Conservation (phyloP, 1,140 invertebrate genomes). For the roundworm (Caenorhabditis elegans) region DNA sequence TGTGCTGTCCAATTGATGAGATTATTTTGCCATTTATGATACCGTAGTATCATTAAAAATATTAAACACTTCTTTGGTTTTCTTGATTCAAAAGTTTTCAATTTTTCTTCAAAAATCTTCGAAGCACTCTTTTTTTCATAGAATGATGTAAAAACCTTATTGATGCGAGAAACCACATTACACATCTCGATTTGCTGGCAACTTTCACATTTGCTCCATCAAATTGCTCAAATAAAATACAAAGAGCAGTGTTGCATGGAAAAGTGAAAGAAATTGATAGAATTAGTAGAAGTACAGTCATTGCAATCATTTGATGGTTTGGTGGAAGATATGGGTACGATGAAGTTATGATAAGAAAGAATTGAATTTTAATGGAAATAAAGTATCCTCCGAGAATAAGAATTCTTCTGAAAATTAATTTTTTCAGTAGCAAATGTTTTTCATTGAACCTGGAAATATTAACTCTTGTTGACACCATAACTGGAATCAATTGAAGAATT, state of each 20-base stretch:
- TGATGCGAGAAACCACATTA: neutral
- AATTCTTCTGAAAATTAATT: neutral
- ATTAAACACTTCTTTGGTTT: too few relatives aligned
- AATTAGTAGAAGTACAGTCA: neutral
- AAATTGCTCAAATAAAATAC: constrained; percentile 8
- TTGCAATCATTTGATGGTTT: neutral
- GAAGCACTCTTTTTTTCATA: too few relatives aligned
- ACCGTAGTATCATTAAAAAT: too few relatives aligned
- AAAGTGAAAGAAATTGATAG: neutral
- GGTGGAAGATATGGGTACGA: neutral
- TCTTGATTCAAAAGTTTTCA: too few relatives aligned
- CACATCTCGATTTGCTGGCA: constrained; percentile 9
- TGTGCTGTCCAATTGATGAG: too few relatives aligned
- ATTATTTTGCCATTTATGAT: too few relatives aligned
- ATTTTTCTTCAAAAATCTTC: too few relatives aligned
- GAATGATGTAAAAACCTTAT: too few relatives aligned
- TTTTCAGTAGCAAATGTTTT: neutral
- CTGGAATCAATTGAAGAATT: neutral
- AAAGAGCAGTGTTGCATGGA: constrained; percentile 5
- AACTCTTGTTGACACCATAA: neutral
- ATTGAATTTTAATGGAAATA: neutral
- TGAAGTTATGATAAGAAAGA: neutral
- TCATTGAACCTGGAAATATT: neutral
- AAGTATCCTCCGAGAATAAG: constrained; percentile 15
- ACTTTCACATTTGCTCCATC: neutral